These are phyloP conservation scores for Geodia barretti DNA, from an alignment of 37 sponge, comb jelly and placozoan genomes.

Conservation along the genomic window DNA sequence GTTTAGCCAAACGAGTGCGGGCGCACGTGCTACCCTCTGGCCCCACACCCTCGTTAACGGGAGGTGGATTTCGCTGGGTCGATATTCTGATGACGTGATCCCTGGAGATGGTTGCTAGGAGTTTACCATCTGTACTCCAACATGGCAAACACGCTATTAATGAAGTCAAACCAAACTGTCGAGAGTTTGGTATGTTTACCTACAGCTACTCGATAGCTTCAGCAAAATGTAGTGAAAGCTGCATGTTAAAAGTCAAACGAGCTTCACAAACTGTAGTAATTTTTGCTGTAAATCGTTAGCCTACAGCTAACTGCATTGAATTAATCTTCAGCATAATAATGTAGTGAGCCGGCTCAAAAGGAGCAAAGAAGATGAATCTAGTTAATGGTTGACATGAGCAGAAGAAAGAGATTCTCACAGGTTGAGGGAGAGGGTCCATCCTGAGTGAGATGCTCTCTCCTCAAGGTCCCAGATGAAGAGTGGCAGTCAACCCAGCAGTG, in stretches of 20 bases:
- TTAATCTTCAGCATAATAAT: too few relatives aligned
- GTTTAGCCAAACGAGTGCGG: constrained; percentile 74
- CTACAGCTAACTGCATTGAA: too few relatives aligned
- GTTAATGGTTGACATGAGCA: too few relatives aligned
- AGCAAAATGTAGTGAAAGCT: too few relatives aligned
- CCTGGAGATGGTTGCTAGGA: constrained; percentile 66
- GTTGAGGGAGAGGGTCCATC: constrained; percentile 58
- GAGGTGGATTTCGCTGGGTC: constrained; percentile 52
- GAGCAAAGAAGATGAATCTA: too few relatives aligned
- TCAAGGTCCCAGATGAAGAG: constrained; percentile 79
- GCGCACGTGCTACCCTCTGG: constrained; percentile 76
- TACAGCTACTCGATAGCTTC: too few relatives aligned
- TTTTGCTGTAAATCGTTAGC: too few relatives aligned
- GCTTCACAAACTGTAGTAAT: too few relatives aligned
- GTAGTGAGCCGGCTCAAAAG: too few relatives aligned
- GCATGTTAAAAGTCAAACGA: too few relatives aligned
- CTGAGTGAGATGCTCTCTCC: constrained; percentile 34
- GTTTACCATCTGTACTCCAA: constrained; percentile 83
- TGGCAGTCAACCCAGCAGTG: constrained; percentile 73
- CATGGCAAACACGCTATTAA: constrained; percentile 65
- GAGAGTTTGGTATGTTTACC: too few relatives aligned
- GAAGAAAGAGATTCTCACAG: constrained; percentile 45
- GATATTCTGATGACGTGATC: constrained; percentile 65
- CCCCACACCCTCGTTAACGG: constrained; percentile 72
- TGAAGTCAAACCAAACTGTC: too few relatives aligned